These are phyloP conservation scores for Solenopsis invicta DNA, from an alignment of 1,140 invertebrate species.

Conservation along the genomic window DNA sequence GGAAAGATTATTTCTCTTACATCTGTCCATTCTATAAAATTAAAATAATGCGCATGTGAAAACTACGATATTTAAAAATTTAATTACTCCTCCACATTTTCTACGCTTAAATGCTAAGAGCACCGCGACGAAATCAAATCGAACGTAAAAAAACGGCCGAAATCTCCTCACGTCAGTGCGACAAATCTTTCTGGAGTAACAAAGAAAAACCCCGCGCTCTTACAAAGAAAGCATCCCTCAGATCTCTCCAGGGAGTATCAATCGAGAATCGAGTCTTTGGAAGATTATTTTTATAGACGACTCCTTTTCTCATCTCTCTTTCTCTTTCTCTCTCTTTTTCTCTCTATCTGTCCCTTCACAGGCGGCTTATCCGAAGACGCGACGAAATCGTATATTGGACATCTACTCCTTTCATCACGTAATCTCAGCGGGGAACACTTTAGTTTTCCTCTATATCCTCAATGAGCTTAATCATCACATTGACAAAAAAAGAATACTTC, in stretches of 20 bases:
- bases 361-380: constrained; percentile 77
- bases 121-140: constrained; percentile 28
- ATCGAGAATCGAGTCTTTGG: constrained; percentile 79
- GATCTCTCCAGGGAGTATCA: constrained; percentile 76
- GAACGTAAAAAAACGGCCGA: constrained; percentile 48
- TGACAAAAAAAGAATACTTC: constrained; percentile 39
- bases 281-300: constrained; percentile 81
- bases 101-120: background rate
- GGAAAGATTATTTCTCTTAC: background rate
- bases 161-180: constrained; percentile 64
- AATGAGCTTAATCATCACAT: constrained; percentile 34
- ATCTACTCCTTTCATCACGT: constrained; percentile 62
- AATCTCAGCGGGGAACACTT: constrained; percentile 55
- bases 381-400: constrained; percentile 76
- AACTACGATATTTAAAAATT: background rate
- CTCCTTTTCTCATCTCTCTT: constrained; percentile 69
- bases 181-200: constrained; percentile 60
- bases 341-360: constrained; percentile 79
- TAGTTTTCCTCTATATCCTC: constrained; percentile 13
- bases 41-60: background rate
- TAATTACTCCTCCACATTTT: background rate
- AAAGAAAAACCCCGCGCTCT: constrained; percentile 64
- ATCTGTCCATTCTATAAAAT: background rate
- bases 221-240: constrained; percentile 76
- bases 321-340: background rate